These are phyloP conservation scores for Enteromius afrohamiltoni DNA, from an alignment of 2,797 vertebrate genomes.

Conservation along the genomic window DNA sequence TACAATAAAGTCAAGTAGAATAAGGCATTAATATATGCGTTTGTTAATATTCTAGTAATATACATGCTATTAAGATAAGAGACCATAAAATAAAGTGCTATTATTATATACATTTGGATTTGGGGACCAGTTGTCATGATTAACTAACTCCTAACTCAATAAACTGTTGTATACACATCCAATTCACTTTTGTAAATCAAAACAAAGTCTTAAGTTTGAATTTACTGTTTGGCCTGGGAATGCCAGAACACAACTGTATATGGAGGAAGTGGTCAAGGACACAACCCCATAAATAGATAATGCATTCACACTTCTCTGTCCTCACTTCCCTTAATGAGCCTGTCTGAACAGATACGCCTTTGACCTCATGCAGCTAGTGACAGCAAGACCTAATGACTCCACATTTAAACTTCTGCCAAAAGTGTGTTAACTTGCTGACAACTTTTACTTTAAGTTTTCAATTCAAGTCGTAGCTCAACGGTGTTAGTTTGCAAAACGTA, in stretches of 20 bases:
- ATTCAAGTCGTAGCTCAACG: not conserved
- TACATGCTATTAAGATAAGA: too few relatives aligned
- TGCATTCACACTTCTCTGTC: conserved; percentile 33
- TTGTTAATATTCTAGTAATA: too few relatives aligned
- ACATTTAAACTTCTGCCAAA: conserved; percentile 10
- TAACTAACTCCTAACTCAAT: too few relatives aligned
- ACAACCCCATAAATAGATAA: conserved; percentile 19
- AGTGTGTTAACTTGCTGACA: not conserved
- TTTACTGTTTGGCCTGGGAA: not conserved
- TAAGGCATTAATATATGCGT: too few relatives aligned
- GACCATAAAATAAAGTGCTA: too few relatives aligned
- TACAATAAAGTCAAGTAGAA: too few relatives aligned
- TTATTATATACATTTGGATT: too few relatives aligned
- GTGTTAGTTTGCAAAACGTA: not conserved
- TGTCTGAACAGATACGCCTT: not conserved
- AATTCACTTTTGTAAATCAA: not conserved
- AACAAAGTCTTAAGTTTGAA: not conserved
- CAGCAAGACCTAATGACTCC: not conserved
- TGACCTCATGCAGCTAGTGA: conserved; percentile 1
- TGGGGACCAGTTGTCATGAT: too few relatives aligned
- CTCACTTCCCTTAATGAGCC: conserved; percentile 3
- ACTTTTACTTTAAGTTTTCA: not conserved
- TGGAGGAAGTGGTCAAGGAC: conserved; percentile 19
- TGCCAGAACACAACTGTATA: not conserved
- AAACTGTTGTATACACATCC: too few relatives aligned